Evolutionary conservation across 2,113 vertebrate species (phyloP), one percentile per base, ranked within the genome.

Genomic region (Edolisoma coerulescens): DNA sequence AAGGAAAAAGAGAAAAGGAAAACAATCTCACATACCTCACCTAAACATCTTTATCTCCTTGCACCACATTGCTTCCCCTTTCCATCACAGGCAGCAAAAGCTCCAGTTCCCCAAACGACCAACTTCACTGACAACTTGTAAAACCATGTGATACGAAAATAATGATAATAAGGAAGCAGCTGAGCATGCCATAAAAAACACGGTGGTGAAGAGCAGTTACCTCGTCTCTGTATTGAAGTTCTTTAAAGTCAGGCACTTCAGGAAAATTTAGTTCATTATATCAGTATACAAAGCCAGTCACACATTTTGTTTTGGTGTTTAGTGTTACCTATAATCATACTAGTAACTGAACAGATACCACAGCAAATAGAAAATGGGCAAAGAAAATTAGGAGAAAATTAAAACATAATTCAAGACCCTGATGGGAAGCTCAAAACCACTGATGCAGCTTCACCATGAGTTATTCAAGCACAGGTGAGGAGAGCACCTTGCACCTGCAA

Each of bases 381-480:
- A 71, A 73, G 52, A 68, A 87, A 83, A 90, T 5, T 1, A 45
- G 33, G 11, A 49, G 22, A 52, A 47, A 90, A 68, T 54, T 63
- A 86, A 61, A 12, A 6, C 18, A 11, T 23, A 65, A 69, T 19
- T 82, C 39, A 57, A 76, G 60, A 35, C 23, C 35, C 30, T n/a
- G 45, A 32, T 13, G 42, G n/a, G 60, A 86, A 93, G 67, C 61
- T 60, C 53, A 41, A 91, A 93, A 73, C 37, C 33, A 53, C 59
- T 20, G 2, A 6, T 2, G 33, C 57, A 53, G 41, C 20, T 79
- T 74, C 0, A 0, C 8, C 3, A 0, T 3, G 13, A 80, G 39
- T 33, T 71, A 42, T 2, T 14, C 3, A 3, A 37, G 60, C 10
- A 1, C 39, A 67, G 52, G 64, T 4, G 0, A 93, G 50, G 28